Evolutionary conservation across 2,888 invertebrate species (phyloP).

Genomic region (Leuctra nigra): DNA sequence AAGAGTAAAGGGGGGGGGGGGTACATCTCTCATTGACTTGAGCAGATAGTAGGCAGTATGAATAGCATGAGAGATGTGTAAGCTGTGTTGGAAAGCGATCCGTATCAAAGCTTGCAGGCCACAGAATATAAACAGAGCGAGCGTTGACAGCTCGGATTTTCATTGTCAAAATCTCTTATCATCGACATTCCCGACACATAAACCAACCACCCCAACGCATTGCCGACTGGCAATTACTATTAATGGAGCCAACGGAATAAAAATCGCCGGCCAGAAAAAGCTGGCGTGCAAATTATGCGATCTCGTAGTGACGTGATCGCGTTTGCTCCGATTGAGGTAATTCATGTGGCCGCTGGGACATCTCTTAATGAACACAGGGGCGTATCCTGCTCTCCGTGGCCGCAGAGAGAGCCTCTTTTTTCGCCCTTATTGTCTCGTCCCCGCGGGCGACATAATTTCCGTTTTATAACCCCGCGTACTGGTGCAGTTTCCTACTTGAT

Average conservation of each 20-base stretch:
- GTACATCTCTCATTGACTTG: too few relatives aligned
- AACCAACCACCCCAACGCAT: conserved; percentile 2
- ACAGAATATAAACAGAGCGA: not conserved
- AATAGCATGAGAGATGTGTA: too few relatives aligned
- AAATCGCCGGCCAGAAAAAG: not conserved
- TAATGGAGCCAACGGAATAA: not conserved
- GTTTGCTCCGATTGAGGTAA: conserved; percentile 28
- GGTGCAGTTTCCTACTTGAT: conserved; percentile 35
- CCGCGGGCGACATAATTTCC: conserved; percentile 43
- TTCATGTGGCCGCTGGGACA: conserved; percentile 28
- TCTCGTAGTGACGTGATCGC: conserved; percentile 8
- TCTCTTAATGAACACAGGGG: conserved; percentile 29
- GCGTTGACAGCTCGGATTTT: conserved; percentile 7
- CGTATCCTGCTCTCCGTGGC: conserved; percentile 24
- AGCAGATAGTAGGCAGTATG: too few relatives aligned
- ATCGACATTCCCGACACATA: not conserved
- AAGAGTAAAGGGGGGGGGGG: too few relatives aligned
- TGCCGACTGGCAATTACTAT: conserved; percentile 12
- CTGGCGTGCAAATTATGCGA: conserved; percentile 15
- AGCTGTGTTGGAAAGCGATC: too few relatives aligned
- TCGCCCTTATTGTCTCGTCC: conserved; percentile 36
- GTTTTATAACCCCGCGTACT: conserved; percentile 38
- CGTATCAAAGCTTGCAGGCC: not conserved
- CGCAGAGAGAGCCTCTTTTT: conserved; percentile 32
- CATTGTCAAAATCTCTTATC: conserved; percentile 10